Evolutionary conservation across 2,888 invertebrate genomes (phyloP), one percentile per base, ranked within the genome.

Genomic region (Eurytoma adleriae): DNA sequence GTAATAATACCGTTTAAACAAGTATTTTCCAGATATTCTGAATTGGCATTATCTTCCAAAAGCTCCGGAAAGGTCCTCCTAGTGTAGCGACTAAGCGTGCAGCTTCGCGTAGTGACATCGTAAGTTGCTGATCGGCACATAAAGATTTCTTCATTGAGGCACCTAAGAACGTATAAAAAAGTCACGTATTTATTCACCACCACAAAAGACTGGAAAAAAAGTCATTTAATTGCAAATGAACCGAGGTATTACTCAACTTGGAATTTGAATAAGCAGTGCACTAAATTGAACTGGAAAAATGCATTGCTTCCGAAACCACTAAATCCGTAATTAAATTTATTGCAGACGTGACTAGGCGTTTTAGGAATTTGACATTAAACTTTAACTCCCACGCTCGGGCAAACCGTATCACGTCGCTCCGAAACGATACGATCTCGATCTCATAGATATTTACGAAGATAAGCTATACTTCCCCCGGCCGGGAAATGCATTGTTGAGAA

Each of bases 21-120:
- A 68, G 97, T 96, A 88, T 97, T 97, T 92, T 97, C 97, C 87
- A 97, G 92, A 90, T 97, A 97, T 89, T 97, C 97, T 0, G 96
- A 95, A 88, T 96, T 96, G 1, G 96, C 95, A 88, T 97, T 96
- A 86, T 97, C 96, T 90, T 96, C 95, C 68, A 97, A 91, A 14
- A 96, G 91, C 86, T 96, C 96, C 0, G 97, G 96, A 89, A 97
- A 96, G 0, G 97, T 96, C 87, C 97, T 92, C 86, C 97, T 92
- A 0, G 97, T 97, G 88, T 96, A 96, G 84, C 94, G 92, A 88
- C 96, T 96, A 54, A 97, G 91, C 12, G 95, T 95, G 87, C 97
- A 97, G 66, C 95, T 96, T 81, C 96, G 93, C 87, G 95, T 92
- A 0, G 94, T 93, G 0, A 95, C 93, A 88, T 97, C 96, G 87